Base-by-base conservation (phyloP, 2,797 vertebrate genomes). In the Sebastes aleutianus region DNA sequence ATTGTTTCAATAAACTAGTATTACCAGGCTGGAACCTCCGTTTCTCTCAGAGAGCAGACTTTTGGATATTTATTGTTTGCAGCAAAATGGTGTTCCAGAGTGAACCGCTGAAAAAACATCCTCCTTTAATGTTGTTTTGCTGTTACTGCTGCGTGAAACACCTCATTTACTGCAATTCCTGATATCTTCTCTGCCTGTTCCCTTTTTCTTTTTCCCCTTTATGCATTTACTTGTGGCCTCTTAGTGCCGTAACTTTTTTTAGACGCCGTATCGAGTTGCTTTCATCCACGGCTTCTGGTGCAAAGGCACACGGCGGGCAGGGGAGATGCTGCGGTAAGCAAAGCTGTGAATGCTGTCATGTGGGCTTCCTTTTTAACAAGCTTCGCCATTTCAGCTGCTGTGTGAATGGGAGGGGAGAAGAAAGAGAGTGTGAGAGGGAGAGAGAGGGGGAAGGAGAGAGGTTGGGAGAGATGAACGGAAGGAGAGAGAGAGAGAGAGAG, bases 371-470 rank as follows among this genome's bases (percentile, higher is more conserved):
- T 85, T 90, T 90, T 90, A 92, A 91, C 91, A 92, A 91, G 89
- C 92, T 64, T 87, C 78, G 36, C 89, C 91, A 89, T 93, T 91
- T 94, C 92, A 94, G 93, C 93, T 95, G 93, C 89, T 69, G 78
- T 63, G 86, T 93, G 91, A 91, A 91, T 89, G 86, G 64, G 70
- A 75, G 57, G 59, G 56, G 66, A 58, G 66, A 53, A 61, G 74
- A 75, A 57, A 78, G 62, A 29, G 74, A 39, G 74, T 20, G 66
- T 11, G 70, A 18, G 69, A n/a, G 78, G 26, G 36, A 12, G 27
- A 34, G 61, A 71, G 76, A 73, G 43, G 5, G 29, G 5, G 29
- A 65, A 53, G 6, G 64, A 57, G 76, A 59, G 62, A 58, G 74
- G 63, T 66, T 14, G 56, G 61, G 27, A 26, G 69, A 57, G 78